Evolutionary conservation across 2,113 vertebrate genomes (phyloP), one percentile per base, ranked within the genome.

Genomic region (Corythoichthys haematopterus): DNA sequence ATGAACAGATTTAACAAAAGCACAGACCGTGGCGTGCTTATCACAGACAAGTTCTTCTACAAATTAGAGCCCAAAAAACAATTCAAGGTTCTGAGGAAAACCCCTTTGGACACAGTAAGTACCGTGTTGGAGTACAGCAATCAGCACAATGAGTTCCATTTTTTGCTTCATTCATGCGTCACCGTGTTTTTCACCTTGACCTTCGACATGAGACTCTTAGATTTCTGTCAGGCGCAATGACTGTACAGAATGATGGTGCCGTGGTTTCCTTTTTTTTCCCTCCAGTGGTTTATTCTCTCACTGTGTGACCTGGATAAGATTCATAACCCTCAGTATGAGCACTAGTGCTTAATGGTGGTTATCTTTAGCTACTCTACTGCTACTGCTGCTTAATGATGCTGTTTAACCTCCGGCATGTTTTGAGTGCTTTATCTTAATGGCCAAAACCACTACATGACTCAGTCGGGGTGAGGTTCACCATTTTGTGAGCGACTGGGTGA

Each of bases 41-140:
- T 98, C 82, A 98, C 96, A 0, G 94, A 98, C 78, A 93, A 88
- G 70, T 92, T 91, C 72, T 16, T 98, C 71, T 97, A 96, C 92
- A 95, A 96, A 81, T 75, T 98, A 79, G 94, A 97, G 33, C 94
- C 94, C 0, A 88, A 81, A 66, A 93, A 93, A 62, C 91, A 93
- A 72, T 95, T 93, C 87, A 92, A 91, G 51, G 92, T 95, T 72
- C 86, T 97, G 88, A 93, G 94, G 72, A 84, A 74, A 0, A 57
- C 94, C 66, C 84, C 94, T 4, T 84, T 98, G 59, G 89, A 92
- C 0, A 6, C 56, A 0, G 95, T 98, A 77, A 92, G 91, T 88
- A 70, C 40, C 6, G 9, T 43, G 40, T 43, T 43, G 40, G 40
- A 43, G 40, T 43, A 1, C 40, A 43, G 40, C 3, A 43, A 43